A percentile compares a stretch with the other conserved stretches of the same genome.
Evolutionary conservation across 2,113 vertebrate species (phyloP).

Genomic region (Etheostoma cragini): DNA sequence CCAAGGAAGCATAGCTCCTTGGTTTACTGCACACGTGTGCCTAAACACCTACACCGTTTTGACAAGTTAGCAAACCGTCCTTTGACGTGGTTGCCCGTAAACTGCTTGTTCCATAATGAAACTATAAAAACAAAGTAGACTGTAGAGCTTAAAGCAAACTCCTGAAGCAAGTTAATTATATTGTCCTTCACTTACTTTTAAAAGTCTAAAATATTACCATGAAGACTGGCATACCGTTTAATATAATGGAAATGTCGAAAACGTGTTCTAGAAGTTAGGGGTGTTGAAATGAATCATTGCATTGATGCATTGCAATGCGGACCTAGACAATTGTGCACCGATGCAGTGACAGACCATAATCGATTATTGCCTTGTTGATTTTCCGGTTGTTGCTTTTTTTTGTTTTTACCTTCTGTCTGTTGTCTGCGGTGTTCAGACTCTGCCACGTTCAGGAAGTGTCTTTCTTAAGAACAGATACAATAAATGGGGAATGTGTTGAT

Average conservation of each 20-base stretch:
- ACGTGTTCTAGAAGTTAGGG: neutral
- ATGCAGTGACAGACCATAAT: too few relatives aligned
- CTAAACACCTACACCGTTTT: constrained; percentile 23
- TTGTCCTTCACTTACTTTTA: neutral
- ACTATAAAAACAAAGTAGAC: constrained; percentile 1
- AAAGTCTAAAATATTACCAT: neutral
- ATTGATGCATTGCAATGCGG: too few relatives aligned
- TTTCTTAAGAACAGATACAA: too few relatives aligned
- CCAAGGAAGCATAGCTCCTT: constrained; percentile 31
- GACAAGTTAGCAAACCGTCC: constrained; percentile 36
- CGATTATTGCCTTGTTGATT: too few relatives aligned
- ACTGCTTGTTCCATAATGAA: constrained; percentile 41
- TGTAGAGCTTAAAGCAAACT: neutral
- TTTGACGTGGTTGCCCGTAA: constrained; percentile 25
- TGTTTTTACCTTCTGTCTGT: too few relatives aligned
- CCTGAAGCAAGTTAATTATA: neutral
- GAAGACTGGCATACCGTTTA: neutral
- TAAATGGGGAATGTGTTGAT: too few relatives aligned
- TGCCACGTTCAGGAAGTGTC: too few relatives aligned
- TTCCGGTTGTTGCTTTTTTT: too few relatives aligned
- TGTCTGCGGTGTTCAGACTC: too few relatives aligned
- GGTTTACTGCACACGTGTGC: constrained; percentile 57
- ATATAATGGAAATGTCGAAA: neutral
- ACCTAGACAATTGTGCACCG: too few relatives aligned
- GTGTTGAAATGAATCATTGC: too few relatives aligned